Evolutionary conservation across 1,140 invertebrate species (phyloP), one percentile per base, ranked within the genome.

Genomic region (Acromyrmex charruanus): DNA sequence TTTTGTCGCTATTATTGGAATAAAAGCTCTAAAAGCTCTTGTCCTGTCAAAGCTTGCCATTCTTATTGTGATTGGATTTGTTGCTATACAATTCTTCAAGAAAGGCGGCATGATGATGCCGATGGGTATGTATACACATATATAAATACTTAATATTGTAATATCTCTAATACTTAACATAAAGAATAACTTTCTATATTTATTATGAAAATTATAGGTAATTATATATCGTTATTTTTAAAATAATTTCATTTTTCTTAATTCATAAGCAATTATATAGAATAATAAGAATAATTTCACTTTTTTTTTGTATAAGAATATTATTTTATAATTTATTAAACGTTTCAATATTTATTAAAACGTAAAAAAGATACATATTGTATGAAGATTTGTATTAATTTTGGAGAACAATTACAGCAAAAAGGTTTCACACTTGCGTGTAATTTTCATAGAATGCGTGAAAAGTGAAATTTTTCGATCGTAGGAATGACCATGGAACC

Each of bases 21-120:
- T 98, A 69, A 98, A 98, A 94, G 97, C 98, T 14, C 95, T 97
- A 85, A 98, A 98, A 94, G 98, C 98, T 89, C 95, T 98, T 21
- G 96, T 98, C 53, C 96, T 98, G 87, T 98, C 97, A 88, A 98
- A 98, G 94, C 95, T 98, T 61, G 97, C 98, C 74, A 97, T 98
- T 89, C 95, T 97, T 4, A 94, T 98, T 69, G 98, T 98, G 53
- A 95, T 98, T 63, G 97, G 97, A 82, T 98, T 98, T 95, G 95
- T 98, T 25, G 96, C 97, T 71, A 96, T 97, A 92, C 97, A 98
- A 88, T 95, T 98, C 86, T 95, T 97, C 61, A 96, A 96, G 87
- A 98, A 98, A 94, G 95, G 95, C 59, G 96, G 96, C 61, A 95
- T 95, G 94, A 90, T 92, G 87, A 91, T 92, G 87, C 93, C 94